Evolutionary conservation across 2,888 invertebrate genomes (phyloP).

Genomic region (Erynnis tages): DNA sequence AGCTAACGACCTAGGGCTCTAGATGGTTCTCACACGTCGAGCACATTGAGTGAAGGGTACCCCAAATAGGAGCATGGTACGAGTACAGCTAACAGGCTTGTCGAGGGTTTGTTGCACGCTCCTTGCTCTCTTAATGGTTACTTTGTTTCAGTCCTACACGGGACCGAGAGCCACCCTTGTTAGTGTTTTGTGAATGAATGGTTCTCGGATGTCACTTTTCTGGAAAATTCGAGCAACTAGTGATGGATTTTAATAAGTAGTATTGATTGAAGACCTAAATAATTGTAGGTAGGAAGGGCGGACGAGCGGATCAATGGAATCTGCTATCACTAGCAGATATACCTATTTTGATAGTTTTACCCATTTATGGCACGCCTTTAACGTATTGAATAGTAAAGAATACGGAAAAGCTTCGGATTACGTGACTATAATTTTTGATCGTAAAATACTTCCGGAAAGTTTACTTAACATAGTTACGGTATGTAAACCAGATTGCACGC

Average conservation of each 20-base stretch:
- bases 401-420: slow-evolving; percentile 15
- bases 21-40: slow-evolving; percentile 17
- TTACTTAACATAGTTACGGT: slow-evolving; percentile 5
- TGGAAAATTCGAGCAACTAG: slow-evolving; percentile 15
- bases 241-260: too few relatives aligned
- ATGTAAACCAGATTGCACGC: slow-evolving; percentile 15
- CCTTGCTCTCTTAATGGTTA: slow-evolving; percentile 24
- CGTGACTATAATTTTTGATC: slow-evolving; percentile 4
- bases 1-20: slow-evolving; percentile 27
- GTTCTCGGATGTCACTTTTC: slow-evolving; percentile 18
- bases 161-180: slow-evolving; percentile 13
- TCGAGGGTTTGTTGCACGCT: slow-evolving; percentile 17
- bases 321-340: too few relatives aligned
- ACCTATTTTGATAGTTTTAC: neutral
- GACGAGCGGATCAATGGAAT: too few relatives aligned
- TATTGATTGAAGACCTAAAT: too few relatives aligned
- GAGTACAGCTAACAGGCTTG: slow-evolving; percentile 5
- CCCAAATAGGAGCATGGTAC: slow-evolving; percentile 3
- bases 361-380: neutral
- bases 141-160: slow-evolving; percentile 17
- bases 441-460: slow-evolving; percentile 13
- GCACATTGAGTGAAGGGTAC: slow-evolving; percentile 18
- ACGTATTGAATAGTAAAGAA: neutral
- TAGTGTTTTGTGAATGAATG: slow-evolving; percentile 21
- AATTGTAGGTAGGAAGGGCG: too few relatives aligned